These are phyloP conservation scores for Acleris sparsana DNA, from an alignment of 2,888 invertebrate species.

Conservation along the genomic window DNA sequence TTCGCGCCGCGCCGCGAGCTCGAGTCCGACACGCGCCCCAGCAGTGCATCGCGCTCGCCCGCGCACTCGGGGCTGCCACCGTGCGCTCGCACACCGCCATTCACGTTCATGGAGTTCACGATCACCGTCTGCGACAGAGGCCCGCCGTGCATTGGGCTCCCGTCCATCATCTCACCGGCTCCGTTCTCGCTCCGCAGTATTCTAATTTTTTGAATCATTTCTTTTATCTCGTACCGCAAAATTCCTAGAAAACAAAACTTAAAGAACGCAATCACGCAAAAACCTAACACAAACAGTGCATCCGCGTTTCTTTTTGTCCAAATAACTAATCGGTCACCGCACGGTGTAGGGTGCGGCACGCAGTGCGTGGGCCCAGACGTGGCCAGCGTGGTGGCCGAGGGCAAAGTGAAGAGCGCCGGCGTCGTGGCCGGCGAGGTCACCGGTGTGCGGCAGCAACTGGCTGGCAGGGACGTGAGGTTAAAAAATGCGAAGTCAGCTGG, in stretches of 20 bases:
- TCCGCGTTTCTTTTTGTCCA: constrained; percentile 92
- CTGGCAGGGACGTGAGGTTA: constrained; percentile 70
- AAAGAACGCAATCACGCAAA: constrained; percentile 94
- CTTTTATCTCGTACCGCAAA: constrained; percentile 92
- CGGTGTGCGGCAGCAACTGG: constrained; percentile 76
- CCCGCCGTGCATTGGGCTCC: constrained; percentile 76
- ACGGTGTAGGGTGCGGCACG: constrained; percentile 84
- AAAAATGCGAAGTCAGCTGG: constrained; percentile 79
- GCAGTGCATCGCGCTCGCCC: constrained; percentile 84
- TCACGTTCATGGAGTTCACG: constrained; percentile 81
- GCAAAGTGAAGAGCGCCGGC: constrained; percentile 79
- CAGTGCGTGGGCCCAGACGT: constrained; percentile 72
- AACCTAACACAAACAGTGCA: constrained; percentile 91
- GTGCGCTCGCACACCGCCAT: constrained; percentile 84
- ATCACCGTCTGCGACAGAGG: constrained; percentile 77
- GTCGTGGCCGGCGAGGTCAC: constrained; percentile 69
- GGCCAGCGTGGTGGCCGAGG: constrained; percentile 63
- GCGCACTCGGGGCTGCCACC: constrained; percentile 81
- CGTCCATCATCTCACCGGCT: constrained; percentile 75
- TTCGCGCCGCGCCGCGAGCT: constrained; percentile 70
- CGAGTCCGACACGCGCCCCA: constrained; percentile 78
- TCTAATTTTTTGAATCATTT: constrained; percentile 96
- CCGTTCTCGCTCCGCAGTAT: constrained; percentile 88
- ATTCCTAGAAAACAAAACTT: constrained; percentile 95
- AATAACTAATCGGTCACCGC: constrained; percentile 87